Base-by-base conservation (phyloP, 2,797 vertebrate genomes). In the Champsocephalus gunnari region DNA sequence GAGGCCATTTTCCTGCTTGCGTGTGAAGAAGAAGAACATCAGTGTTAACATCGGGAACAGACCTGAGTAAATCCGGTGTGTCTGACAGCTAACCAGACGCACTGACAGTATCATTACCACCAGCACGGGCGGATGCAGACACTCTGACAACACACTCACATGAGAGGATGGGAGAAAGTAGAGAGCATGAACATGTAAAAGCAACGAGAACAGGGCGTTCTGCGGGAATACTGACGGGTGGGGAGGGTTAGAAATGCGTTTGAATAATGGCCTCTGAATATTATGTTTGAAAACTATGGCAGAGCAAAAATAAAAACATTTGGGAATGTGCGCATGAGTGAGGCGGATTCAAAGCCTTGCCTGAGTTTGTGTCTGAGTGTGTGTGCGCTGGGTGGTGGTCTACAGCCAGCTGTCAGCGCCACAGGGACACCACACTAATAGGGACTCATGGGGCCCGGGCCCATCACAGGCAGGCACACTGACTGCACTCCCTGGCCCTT, bases 341-440 rank as follows among this genome's bases (percentile, higher is more conserved):
- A 17, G 19, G 65, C 7, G 11, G 24, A 81, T 72, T 87, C 73
- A 83, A 82, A 84, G 84, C 56, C 67, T 21, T 13, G 59, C 13
- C 62, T 75, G 80, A 68, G 81, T 77, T 63, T 76, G 77, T 74
- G 84, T 72, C 7, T 82, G 74, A 83, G 60, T 81, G 80, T 85
- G 88, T 51, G 83, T 81, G 81, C 28, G 16, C 68, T 79, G 87
- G 87, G 86, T 86, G 88, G 87, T 88, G 88, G 90, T 91, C 90
- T 84, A 81, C 79, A 85, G 89, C 89, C 90, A 92, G 92, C 93
- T 95, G 95, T 95, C 95, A 95, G 91, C 94, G 79, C 92, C 90
- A 73, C 89, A 89, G 90, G 92, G 92, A 93, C 92, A 93, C 92
- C 88, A 75, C 86, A 77, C 93, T 95, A 95, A 95, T 95, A 92